phyloP scores from a whole-genome alignment of 2,888 invertebrate genomes.

The Orthosia gracilis region DNA sequence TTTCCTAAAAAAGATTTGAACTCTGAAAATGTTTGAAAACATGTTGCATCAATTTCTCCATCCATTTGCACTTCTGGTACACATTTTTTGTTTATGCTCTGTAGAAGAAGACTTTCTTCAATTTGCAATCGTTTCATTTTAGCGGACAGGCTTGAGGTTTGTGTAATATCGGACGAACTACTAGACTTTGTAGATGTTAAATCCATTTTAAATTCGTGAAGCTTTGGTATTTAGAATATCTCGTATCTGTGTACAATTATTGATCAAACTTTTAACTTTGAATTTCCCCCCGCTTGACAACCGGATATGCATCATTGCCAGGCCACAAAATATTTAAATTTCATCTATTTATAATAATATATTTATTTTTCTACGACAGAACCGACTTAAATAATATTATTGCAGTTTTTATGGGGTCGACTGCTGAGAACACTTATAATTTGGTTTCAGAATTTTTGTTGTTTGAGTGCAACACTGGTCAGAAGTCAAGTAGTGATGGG shows the following conservation, averaged over 20 bases:
- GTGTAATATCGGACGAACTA: conserved; percentile 21
- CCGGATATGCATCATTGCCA: conserved; percentile 12
- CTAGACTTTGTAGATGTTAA: conserved; percentile 37
- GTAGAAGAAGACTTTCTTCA: conserved; percentile 80
- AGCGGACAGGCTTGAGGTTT: conserved; percentile 66
- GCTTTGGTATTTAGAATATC: neutral
- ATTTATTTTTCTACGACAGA: too few species aligned
- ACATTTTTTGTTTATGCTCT: conserved; percentile 61
- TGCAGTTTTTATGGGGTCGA: neutral
- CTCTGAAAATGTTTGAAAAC: conserved; percentile 53
- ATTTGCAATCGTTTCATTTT: conserved; percentile 83
- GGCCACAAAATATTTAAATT: neutral
- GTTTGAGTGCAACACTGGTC: neutral
- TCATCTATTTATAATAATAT: too few species aligned
- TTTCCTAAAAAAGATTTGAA: conserved; percentile 69
- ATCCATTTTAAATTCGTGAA: conserved; percentile 30
- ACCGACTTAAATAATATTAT: neutral
- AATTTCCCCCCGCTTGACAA: conserved; percentile 51
- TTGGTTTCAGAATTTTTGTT: neutral
- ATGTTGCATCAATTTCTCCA: conserved; percentile 4
- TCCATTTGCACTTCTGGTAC: conserved; percentile 14
- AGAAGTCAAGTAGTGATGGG: neutral
- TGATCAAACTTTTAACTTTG: conserved; percentile 61
- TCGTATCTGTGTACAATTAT: conserved; percentile 37
- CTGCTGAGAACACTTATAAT: neutral